These are phyloP conservation scores for Sinella curviseta DNA, from an alignment of 1,140 invertebrate genomes.

Conservation along the genomic window DNA sequence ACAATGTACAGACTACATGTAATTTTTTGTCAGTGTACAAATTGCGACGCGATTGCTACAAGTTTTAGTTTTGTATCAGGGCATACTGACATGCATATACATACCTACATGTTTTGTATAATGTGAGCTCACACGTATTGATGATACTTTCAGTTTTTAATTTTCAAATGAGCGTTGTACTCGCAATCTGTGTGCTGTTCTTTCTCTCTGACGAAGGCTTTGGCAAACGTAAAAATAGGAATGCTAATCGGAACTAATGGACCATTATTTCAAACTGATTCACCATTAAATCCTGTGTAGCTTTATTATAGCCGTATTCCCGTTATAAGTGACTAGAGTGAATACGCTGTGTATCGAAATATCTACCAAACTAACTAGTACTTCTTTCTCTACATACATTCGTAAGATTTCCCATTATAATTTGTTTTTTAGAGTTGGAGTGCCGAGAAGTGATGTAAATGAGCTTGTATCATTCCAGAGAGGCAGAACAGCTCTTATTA, in stretches of 20 bases:
- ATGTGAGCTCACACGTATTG: background rate
- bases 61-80: background rate
- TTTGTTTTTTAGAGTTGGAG: too few species aligned
- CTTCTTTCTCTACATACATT: too few species aligned
- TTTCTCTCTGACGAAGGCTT: background rate
- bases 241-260: constrained; percentile 15
- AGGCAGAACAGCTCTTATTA: background rate
- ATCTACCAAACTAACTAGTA: too few species aligned
- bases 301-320: too few species aligned
- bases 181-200: too few species aligned
- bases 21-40: background rate
- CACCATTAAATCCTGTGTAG: background rate
- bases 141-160: background rate
- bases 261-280: constrained; percentile 18
- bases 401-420: too few species aligned
- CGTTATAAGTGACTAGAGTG: too few species aligned
- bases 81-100: too few species aligned
- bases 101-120: background rate
- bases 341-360: too few species aligned
- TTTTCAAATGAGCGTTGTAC: background rate
- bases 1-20: background rate
- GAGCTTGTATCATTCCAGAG: background rate
- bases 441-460: background rate
- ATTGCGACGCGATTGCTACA: background rate
- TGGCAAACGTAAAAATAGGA: constrained; percentile 10